Percentiles rank a stretch among this genome's conserved stretches.
Conservation (phyloP, 2,888 invertebrate species). For the Meloe dianella region DNA sequence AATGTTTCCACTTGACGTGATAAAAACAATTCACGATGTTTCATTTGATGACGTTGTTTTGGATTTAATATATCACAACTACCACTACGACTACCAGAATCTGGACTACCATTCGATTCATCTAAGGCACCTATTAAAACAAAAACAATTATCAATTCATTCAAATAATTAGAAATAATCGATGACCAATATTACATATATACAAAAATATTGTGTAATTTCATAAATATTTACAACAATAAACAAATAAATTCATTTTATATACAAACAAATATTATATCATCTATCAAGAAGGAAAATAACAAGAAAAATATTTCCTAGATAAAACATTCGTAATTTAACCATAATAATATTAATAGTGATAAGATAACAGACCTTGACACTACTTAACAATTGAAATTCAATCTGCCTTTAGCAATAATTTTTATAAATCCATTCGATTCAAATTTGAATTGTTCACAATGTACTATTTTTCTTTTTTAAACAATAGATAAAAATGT, state of each 20-base stretch:
- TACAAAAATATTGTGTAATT: neutral
- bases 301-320: neutral
- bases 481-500: too few species aligned
- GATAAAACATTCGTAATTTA: neutral
- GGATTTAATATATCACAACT: slow-evolving; percentile 69
- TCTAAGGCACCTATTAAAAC: slow-evolving; percentile 57
- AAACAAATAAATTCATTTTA: neutral
- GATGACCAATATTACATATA: neutral
- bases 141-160: neutral
- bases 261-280: neutral
- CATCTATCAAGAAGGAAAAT: neutral
- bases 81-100: slow-evolving; percentile 41
- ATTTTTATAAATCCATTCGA: neutral
- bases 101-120: slow-evolving; percentile 53
- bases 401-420: neutral
- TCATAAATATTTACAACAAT: neutral
- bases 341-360: neutral
- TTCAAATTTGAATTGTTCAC: too few species aligned
- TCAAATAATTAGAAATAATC: neutral
- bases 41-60: slow-evolving; percentile 93
- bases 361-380: slow-evolving; percentile 3
- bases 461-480: too few species aligned
- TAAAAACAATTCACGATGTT: slow-evolving; percentile 97
- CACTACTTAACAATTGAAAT: neutral
- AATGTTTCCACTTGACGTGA: slow-evolving; percentile 97